Percentiles rank a stretch among this genome's conserved stretches.
These are phyloP conservation scores for Neoseiulus cucumeris DNA, from an alignment of 1,140 invertebrate genomes.

Conservation along the genomic window DNA sequence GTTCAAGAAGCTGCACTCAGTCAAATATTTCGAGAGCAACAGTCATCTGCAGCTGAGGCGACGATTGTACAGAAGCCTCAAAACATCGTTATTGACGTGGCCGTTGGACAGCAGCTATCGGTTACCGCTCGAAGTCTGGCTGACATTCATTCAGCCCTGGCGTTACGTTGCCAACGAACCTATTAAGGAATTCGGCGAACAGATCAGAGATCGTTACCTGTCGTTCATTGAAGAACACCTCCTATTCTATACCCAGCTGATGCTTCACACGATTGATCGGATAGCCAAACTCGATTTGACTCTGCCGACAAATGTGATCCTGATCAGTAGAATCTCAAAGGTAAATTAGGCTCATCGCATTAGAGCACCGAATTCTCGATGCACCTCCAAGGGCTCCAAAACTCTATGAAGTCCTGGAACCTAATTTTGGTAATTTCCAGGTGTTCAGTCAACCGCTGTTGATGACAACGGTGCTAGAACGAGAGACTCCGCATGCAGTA, in stretches of 20 bases:
- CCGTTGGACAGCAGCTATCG: not conserved
- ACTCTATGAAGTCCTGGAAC: not conserved
- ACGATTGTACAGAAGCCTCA: not conserved
- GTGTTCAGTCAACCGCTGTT: not conserved
- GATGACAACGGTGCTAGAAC: not conserved
- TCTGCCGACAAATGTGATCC: not conserved
- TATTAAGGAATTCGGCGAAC: not conserved
- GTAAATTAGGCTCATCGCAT: not conserved
- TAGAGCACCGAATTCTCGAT: not conserved
- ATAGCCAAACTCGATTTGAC: not conserved
- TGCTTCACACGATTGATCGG: not conserved
- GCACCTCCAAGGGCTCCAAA: not conserved
- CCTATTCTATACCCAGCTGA: not conserved
- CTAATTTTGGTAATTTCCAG: not conserved
- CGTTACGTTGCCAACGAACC: not conserved
- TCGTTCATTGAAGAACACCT: not conserved
- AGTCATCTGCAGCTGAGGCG: not conserved
- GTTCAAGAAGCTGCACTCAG: not conserved
- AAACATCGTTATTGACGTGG: not conserved
- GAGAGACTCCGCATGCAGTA: not conserved
- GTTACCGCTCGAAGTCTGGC: not conserved
- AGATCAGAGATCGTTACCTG: not conserved
- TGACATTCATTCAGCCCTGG: conserved; percentile 4
- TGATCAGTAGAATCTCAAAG: not conserved
- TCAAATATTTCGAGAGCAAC: not conserved